Conservation (phyloP, 2,797 vertebrate species). For the Catostomus latipinnis region DNA sequence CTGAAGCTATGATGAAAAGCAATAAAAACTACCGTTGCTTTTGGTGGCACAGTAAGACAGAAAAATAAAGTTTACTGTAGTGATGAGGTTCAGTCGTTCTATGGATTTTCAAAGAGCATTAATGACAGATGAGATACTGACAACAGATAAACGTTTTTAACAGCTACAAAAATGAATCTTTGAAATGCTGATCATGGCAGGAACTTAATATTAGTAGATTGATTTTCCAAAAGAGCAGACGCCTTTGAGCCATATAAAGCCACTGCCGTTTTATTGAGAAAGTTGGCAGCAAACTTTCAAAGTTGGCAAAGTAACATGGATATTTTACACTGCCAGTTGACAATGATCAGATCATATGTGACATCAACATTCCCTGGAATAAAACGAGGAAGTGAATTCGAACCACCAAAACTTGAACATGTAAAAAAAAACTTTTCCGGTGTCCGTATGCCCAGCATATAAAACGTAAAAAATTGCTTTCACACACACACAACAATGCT, state of each 20-base stretch:
- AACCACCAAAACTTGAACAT: constrained; percentile 71
- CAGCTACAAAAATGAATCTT: constrained; percentile 40
- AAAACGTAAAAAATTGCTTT: constrained; percentile 62
- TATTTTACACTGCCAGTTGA: constrained; percentile 77
- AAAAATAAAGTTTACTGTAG: no score
- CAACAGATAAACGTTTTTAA: no score
- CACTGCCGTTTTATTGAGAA: constrained; percentile 1
- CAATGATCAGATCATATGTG: constrained; percentile 73
- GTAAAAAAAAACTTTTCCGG: constrained; percentile 59
- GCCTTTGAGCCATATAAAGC: not conserved
- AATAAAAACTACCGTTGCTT: no score
- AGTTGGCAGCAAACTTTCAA: constrained; percentile 69
- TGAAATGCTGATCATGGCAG: constrained; percentile 41
- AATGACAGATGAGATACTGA: no score
- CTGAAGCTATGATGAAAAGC: no score
- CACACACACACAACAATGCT: constrained; percentile 61
- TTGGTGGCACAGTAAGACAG: no score
- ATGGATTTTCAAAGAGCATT: no score
- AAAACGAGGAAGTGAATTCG: constrained; percentile 71
- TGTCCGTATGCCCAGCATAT: constrained; percentile 65
- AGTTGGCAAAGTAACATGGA: constrained; percentile 75
- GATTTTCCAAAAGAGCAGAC: not conserved
- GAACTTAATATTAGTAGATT: no score
- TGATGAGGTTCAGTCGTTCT: no score
- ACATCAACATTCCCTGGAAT: constrained; percentile 68